Evolutionary conservation across 2,888 invertebrate genomes (phyloP), one percentile per base, ranked within the genome.

Genomic region (Frankliniella fusca): DNA sequence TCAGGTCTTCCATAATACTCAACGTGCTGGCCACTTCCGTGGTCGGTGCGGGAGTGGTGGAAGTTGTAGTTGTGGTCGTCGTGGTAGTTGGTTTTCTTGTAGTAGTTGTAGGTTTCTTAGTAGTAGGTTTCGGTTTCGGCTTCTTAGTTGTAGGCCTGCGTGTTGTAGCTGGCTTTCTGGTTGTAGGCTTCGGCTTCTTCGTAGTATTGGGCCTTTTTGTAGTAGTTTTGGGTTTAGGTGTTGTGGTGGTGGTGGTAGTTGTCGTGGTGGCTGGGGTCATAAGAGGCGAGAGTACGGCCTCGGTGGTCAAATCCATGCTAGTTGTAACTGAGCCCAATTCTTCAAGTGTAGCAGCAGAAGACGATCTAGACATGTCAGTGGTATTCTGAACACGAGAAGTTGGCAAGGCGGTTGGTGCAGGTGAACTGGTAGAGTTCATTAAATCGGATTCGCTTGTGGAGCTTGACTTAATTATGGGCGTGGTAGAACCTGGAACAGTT

Each of bases 91-190:
- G 54, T 48, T 84, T 83, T 81, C 83, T 82, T 23, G 84, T 82
- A 23, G 84, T 84, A 9, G 85, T 84, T n/a, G 83, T 83, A 81
- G 83, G 81, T 65, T 83, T 83, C 27, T 83, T 83, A 65, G 87
- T 86, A 50, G 85, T 85, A 84, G 85, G 85, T 27, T 76, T 76
- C 70, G 70, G 23, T 3, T 85, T 86, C 79, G 86, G 87, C 81
- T 84, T 83, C 80, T 87, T 81, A 86, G 85, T 87, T 87, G 84
- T 65, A 80, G 50, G 82, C 50, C 82, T 61, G 50, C 82, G 83
- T 76, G 84, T 84, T 23, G 83, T 82, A 12, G 83, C 82, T 23
- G 61, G 80, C 84, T 83, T 84, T 84, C 48, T 84, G 85, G 84
- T 85, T 85, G 81, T 83, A 85, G 83, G 85, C 85, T 50, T 86